A percentile compares a stretch with the other conserved stretches of the same genome.
These are phyloP conservation scores for Noctua pronuba DNA, from an alignment of 2,888 invertebrate species.

Conservation along the genomic window DNA sequence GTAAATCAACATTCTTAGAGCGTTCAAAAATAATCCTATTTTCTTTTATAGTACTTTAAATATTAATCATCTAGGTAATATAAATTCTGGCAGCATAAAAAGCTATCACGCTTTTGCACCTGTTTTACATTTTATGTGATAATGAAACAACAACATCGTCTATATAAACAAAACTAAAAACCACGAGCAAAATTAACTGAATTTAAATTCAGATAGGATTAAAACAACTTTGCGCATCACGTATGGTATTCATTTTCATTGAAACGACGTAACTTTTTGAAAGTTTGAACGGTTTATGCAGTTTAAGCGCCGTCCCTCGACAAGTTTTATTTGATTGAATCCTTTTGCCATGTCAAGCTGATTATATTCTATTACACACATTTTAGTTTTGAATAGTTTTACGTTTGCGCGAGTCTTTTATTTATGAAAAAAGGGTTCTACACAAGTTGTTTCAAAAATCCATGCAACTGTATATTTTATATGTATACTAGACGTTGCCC, in stretches of 20 bases:
- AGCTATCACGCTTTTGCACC: constrained; percentile 15
- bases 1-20: constrained; percentile 9
- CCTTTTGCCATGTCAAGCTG: constrained; percentile 1
- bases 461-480: neutral
- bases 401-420: neutral
- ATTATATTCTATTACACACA: neutral
- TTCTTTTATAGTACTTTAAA: neutral
- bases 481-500: too few relatives aligned
- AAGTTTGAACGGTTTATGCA: constrained; percentile 26
- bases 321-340: constrained; percentile 33
- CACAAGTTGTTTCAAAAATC: neutral
- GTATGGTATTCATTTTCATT: constrained; percentile 27
- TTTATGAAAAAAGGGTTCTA: neutral
- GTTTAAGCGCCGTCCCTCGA: constrained; percentile 18
- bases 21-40: constrained; percentile 23
- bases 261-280: constrained; percentile 20
- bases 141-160: constrained; percentile 33
- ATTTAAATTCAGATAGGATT: constrained; percentile 24
- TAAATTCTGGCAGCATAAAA: constrained; percentile 40
- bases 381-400: neutral
- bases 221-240: constrained; percentile 6
- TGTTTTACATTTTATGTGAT: constrained; percentile 6
- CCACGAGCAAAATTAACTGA: neutral
- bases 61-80: constrained; percentile 41
- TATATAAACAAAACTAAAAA: constrained; percentile 14